These are phyloP conservation scores for Parasteatoda lunata DNA, from an alignment of 2,888 invertebrate species.

Conservation along the genomic window DNA sequence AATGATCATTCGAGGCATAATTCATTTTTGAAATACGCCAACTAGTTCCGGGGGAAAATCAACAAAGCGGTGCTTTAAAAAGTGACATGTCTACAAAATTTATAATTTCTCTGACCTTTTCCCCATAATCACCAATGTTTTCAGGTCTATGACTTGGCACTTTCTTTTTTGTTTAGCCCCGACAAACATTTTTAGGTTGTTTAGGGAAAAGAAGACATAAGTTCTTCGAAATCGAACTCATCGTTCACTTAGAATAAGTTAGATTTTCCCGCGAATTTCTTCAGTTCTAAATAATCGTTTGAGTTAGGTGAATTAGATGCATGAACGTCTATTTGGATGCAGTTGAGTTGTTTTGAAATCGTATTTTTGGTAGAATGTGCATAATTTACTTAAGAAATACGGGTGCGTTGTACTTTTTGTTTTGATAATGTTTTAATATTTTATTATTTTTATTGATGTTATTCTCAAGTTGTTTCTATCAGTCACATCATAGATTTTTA, in stretches of 20 bases:
- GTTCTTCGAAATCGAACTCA: neutral
- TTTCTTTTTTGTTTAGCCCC: neutral
- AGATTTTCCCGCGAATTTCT: neutral
- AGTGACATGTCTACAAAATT: conserved; percentile 27
- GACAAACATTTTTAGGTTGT: neutral
- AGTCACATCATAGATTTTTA: no score
- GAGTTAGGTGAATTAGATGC: neutral
- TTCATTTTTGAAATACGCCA: neutral
- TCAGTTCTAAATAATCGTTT: neutral
- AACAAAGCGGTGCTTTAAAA: conserved; percentile 19
- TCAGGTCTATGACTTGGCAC: conserved; percentile 58
- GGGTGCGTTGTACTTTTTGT: neutral
- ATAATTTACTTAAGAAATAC: neutral
- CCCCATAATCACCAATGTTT: conserved; percentile 11
- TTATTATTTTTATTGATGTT: neutral
- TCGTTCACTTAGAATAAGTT: neutral
- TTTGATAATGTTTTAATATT: neutral
- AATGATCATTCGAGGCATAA: neutral
- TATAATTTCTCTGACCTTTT: conserved; percentile 30
- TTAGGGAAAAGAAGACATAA: neutral
- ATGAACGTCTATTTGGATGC: neutral
- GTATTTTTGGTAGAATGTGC: neutral
- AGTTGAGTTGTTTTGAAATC: neutral
- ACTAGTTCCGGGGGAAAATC: conserved; percentile 23
- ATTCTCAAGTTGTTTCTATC: no score